These are phyloP conservation scores for Phoxinus dragarum DNA, from an alignment of 2,797 vertebrate species.

Conservation along the genomic window DNA sequence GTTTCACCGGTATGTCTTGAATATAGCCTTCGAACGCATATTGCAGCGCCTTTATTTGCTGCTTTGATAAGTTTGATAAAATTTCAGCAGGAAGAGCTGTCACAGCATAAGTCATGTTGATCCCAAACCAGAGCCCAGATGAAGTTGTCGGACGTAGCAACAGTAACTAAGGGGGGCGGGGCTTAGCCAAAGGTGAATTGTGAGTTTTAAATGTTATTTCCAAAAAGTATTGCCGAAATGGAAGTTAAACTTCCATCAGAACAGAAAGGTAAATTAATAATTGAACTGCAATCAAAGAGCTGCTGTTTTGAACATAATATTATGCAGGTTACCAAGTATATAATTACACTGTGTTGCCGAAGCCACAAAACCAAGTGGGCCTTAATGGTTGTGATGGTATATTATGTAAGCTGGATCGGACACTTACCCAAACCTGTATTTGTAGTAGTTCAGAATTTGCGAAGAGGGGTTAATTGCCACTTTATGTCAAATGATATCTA, in stretches of 20 bases:
- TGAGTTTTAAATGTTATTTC: background rate
- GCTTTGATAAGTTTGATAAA: too few relatives aligned
- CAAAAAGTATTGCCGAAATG: background rate
- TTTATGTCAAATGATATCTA: conserved; percentile 22
- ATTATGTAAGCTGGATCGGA: conserved; percentile 14
- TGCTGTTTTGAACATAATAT: background rate
- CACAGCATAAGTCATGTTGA: too few relatives aligned
- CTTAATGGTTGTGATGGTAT: conserved; percentile 10
- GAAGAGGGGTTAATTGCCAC: conserved; percentile 31
- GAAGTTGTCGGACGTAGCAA: too few relatives aligned
- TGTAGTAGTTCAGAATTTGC: conserved; percentile 21
- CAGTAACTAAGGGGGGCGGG: too few relatives aligned
- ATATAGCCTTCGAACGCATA: too few relatives aligned
- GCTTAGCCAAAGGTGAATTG: too few relatives aligned
- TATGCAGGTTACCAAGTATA: background rate
- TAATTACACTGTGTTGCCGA: background rate
- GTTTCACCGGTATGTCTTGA: too few relatives aligned
- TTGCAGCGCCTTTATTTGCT: too few relatives aligned
- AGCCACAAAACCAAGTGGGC: conserved; percentile 21
- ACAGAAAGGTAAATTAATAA: background rate
- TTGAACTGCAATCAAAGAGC: background rate
- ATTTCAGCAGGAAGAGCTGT: too few relatives aligned
- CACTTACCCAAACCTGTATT: background rate
- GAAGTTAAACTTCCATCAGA: conserved; percentile 7
- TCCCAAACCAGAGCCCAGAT: too few relatives aligned